Percentiles rank a stretch among this genome's conserved stretches.
Evolutionary conservation across 2,113 vertebrate genomes (phyloP).

Genomic region (Reinhardtius hippoglossoides): DNA sequence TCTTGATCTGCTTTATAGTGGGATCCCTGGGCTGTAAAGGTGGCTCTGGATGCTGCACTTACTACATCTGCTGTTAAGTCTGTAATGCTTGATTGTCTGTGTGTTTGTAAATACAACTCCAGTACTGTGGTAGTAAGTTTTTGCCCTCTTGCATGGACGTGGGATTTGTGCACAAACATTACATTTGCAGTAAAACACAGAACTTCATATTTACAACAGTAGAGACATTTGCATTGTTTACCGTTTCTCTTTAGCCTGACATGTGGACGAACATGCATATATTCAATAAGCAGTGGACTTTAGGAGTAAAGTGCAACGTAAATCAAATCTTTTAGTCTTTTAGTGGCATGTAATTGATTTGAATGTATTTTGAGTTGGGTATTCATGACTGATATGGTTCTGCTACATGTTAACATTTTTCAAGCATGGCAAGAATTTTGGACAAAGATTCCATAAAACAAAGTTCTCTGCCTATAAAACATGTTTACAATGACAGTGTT

Average conservation of each 20-base stretch:
- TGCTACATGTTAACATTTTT: background rate
- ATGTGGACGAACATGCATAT: too few species aligned
- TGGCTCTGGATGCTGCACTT: background rate
- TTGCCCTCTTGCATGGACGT: background rate
- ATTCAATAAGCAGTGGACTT: too few species aligned
- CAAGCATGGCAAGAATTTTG: background rate
- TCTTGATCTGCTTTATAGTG: conserved; percentile 27
- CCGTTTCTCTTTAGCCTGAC: too few species aligned
- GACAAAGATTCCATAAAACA: background rate
- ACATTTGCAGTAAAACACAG: background rate
- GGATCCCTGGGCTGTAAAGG: conserved; percentile 27
- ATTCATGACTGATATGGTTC: background rate
- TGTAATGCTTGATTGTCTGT: background rate
- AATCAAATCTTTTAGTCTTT: background rate
- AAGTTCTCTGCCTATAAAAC: background rate
- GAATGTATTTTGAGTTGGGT: background rate
- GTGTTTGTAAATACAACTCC: background rate
- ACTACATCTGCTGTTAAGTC: background rate
- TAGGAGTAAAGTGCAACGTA: background rate
- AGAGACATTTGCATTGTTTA: too few species aligned
- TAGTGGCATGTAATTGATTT: background rate
- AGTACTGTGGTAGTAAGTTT: background rate
- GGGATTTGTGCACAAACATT: background rate
- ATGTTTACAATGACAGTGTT: background rate
- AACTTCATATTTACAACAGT: background rate